Evolutionary conservation across 2,113 vertebrate genomes (phyloP).

Genomic region (Dermatemys mawii): DNA sequence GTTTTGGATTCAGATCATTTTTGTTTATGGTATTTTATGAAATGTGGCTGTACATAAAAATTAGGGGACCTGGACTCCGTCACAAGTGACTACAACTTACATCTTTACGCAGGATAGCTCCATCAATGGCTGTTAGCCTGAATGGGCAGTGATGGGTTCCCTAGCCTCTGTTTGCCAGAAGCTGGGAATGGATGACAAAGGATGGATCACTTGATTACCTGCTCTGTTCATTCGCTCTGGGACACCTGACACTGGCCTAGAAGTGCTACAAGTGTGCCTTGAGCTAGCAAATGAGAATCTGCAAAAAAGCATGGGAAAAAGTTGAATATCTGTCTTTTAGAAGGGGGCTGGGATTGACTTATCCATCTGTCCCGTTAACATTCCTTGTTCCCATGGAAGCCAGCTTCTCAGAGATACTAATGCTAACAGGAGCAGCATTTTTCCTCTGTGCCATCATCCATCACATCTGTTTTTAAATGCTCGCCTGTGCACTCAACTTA

Average conservation of each 20-base stretch:
- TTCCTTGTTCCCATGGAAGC: background rate
- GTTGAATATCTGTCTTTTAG: background rate
- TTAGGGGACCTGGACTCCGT: background rate
- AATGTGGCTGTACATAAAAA: background rate
- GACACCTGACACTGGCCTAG: too few species aligned
- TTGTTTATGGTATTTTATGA: background rate
- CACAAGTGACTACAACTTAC: background rate
- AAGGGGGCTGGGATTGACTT: background rate
- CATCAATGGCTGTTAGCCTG: too few species aligned
- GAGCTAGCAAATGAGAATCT: background rate
- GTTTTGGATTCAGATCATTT: background rate
- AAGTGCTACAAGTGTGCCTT: background rate
- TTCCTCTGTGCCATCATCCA: background rate
- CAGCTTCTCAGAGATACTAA: background rate
- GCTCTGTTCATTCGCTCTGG: too few species aligned
- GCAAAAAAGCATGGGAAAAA: background rate
- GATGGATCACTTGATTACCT: too few species aligned
- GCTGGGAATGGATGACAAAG: too few species aligned
- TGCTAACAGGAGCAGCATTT: background rate
- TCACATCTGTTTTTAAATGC: background rate
- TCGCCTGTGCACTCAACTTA: accelerated
- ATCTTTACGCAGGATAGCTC: background rate
- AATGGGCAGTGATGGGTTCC: too few species aligned
- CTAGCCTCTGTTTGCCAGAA: too few species aligned
- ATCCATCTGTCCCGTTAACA: background rate